Evolutionary conservation across 2,888 invertebrate genomes (phyloP), one percentile per base, ranked within the genome.

Genomic region (Papilio demoleus): DNA sequence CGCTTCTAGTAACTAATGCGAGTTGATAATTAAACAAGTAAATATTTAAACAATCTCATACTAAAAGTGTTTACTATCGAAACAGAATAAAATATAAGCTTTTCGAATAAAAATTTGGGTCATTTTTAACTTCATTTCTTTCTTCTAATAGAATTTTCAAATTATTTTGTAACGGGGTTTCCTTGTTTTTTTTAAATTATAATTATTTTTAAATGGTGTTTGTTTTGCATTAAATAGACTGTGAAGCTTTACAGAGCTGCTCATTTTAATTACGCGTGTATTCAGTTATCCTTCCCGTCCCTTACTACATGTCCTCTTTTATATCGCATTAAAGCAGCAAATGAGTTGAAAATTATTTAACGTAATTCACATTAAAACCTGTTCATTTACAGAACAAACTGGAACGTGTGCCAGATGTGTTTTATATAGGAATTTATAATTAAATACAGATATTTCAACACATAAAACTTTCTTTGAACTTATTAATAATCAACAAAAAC

Each of bases 351-450:
- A 24, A 24, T 24, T 24, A 50, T 50, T 50, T 50, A 50, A 50
- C 50, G 24, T 50, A 24, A 50, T 50, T 50, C 50, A 50, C 24
- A 24, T 50, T 50, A 50, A 50, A 50, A 50, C 50, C 24, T 27
- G 50, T 50, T 50, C 50, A 50, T 50, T 50, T 50, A 24, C 24
- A 50, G 24, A 27, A 50, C 50, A 50, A 50, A 50, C 5, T 24
- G 50, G 50, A 27, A 50, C 14, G 27, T 12, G 22, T 14, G 24
- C 24, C 50, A 6, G 50, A 2, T 50, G 50, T 50, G 50, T 50
- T 50, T 50, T 50, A 50, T 47, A 22, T 27, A 12, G 12, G 22
- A 12, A 47, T 47, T 47, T 22, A 47, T 17, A 42, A 42, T 42
- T 42, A 42, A 42, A 42, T 42, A 17, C 42, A 42, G 42, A 42